phyloP scores from a whole-genome alignment of 2,797 vertebrate genomes.

The Nothura maculosa region DNA sequence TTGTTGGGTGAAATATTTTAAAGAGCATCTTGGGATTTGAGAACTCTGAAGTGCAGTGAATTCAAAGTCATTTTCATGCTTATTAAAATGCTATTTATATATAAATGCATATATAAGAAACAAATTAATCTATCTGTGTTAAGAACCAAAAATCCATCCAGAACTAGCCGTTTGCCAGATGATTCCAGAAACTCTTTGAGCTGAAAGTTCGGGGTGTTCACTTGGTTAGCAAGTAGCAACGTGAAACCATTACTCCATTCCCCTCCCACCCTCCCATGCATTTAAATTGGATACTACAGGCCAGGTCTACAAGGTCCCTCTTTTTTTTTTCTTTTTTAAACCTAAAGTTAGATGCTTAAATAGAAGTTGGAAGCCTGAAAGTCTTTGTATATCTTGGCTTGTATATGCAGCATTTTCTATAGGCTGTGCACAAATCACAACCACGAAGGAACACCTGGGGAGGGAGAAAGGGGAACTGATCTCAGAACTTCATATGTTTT shows the following conservation, averaged over 20 bases:
- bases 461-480: slow-evolving; percentile 53
- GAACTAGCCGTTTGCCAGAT: not conserved
- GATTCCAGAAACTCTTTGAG: slow-evolving; percentile 27
- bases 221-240: not conserved
- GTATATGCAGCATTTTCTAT: slow-evolving; percentile 46
- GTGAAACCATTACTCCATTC: not conserved
- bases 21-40: not conserved
- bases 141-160: not conserved
- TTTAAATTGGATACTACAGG: not conserved
- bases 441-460: slow-evolving; percentile 58
- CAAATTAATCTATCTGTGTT: not conserved
- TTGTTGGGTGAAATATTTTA: not conserved
- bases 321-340: not conserved
- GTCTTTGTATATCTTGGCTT: slow-evolving; percentile 60
- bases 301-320: not conserved
- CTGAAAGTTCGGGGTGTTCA: slow-evolving; percentile 22
- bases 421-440: slow-evolving; percentile 55
- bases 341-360: slow-evolving; percentile 21
- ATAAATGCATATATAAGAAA: not conserved
- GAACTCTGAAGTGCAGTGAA: not conserved
- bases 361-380: slow-evolving; percentile 16
- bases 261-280: not conserved
- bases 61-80: not conserved
- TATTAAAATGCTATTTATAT: not conserved
- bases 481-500: slow-evolving; percentile 65